phyloP scores from a whole-genome alignment of 1,140 invertebrate genomes.

The Rhynchophorus ferrugineus region DNA sequence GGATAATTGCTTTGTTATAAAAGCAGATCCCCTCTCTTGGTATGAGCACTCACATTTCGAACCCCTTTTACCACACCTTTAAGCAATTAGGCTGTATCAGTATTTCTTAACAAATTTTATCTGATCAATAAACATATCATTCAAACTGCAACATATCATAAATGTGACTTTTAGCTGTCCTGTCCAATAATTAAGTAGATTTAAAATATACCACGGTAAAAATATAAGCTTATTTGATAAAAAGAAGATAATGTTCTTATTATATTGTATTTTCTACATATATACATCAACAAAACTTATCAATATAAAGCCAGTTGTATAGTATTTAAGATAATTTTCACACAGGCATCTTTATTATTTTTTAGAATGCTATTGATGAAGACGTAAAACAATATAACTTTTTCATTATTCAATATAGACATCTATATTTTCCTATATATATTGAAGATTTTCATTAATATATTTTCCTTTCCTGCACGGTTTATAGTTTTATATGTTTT shows the following conservation, averaged over 20 bases:
- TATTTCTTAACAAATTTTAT: neutral
- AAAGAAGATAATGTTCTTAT: conserved; percentile 26
- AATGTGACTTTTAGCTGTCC: conserved; percentile 38
- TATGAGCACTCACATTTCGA: no score
- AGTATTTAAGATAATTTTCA: conserved; percentile 5
- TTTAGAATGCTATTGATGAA: no score
- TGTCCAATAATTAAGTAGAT: conserved; percentile 37
- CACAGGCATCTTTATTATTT: no score
- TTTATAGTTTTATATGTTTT: no score
- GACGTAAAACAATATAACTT: no score
- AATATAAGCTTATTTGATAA: conserved; percentile 27
- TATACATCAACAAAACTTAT: conserved; percentile 19
- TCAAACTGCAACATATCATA: conserved; percentile 35
- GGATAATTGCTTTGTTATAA: no score
- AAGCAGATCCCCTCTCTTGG: no score
- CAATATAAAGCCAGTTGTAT: conserved; percentile 3
- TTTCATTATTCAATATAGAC: no score
- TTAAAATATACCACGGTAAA: conserved; percentile 25
- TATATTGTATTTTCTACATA: conserved; percentile 36
- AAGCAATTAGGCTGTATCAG: neutral
- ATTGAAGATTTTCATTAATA: no score
- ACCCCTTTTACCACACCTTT: no score
- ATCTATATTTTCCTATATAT: no score
- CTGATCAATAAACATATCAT: conserved; percentile 6
- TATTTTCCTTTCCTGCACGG: neutral